Evolutionary conservation across 2,113 vertebrate species (phyloP), one percentile per base, ranked within the genome.

Genomic region (Etia nguti): DNA sequence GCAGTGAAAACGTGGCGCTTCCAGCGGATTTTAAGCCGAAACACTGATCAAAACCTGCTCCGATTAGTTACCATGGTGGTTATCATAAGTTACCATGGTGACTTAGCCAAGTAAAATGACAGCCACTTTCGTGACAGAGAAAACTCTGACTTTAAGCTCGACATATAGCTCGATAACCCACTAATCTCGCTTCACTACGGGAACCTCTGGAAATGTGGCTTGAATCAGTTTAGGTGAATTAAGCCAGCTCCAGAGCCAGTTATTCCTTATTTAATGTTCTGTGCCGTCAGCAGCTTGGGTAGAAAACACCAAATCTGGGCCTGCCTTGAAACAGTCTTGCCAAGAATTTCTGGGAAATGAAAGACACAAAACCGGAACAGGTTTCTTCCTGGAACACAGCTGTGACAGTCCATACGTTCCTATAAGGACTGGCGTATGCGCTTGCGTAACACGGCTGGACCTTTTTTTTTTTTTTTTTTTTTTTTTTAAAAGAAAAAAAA

Each of bases 361-460:
- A 84, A 56, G 16, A 38, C 12, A 59, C 9, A 36, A 8, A 36
- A 8, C 80, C 8, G 10, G 36, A 73, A 41, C 83, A 22, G 22
- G 6, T 86, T 90, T 79, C 29, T 79, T 31, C 79, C 29, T 52
- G 34, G 29, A 24, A 73, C 22, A 20, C 2, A 82, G 15, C 22
- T 79, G 26, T 56, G 22, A 20, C 36, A 38, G 43, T 62, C 20
- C 62, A 24, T 57, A 10, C 16, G 80, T 34, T 10, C 7, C 46
- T 57, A 52, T 57, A 82, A 57, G 29, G 13, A 75, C 54, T 80
- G 38, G 22, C 46, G 65, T 38, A 80, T n/a, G 87, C 86, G 89
- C 89, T 93, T 91, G 92, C 90, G 88, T 89, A 92, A 91, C 18
- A 88, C 75, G 56, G 62, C 34, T 60, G 75, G 46, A 50, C 20